phyloP scores from a whole-genome alignment of 2,113 vertebrate genomes.

The Pontoporia blainvillei region DNA sequence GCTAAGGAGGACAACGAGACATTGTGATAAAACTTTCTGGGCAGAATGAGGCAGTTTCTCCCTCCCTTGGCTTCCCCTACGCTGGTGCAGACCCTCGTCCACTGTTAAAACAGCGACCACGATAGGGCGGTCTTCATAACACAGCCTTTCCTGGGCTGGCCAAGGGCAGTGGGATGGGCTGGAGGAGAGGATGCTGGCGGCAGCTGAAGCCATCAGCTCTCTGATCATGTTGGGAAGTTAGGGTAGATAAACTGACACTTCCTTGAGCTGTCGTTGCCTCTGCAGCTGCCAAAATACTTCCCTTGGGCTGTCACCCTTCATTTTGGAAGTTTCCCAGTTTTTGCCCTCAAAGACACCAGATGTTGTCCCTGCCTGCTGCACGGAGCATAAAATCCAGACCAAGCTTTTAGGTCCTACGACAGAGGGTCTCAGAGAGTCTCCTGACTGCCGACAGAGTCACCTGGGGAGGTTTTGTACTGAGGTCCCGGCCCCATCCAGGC shows the following conservation, averaged over 20 bases:
- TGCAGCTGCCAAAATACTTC: background rate
- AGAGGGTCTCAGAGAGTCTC: background rate
- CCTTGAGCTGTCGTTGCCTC: background rate
- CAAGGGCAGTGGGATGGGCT: background rate
- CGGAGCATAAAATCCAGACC: background rate
- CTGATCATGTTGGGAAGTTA: background rate
- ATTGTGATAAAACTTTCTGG: background rate
- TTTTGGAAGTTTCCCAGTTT: background rate
- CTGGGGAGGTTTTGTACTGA: background rate
- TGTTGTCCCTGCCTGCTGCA: background rate
- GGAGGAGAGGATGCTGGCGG: background rate
- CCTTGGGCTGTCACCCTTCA: background rate
- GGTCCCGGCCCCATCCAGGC: background rate
- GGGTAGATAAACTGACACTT: background rate
- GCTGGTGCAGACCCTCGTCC: background rate
- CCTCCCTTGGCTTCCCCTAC: too few species aligned
- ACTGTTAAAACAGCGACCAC: background rate
- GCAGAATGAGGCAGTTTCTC: background rate
- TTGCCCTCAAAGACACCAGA: background rate
- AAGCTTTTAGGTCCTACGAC: background rate
- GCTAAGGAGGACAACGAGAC: too few species aligned
- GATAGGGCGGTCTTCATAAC: too few species aligned
- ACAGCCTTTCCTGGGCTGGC: background rate
- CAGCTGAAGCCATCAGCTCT: background rate
- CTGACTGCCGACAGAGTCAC: background rate